Percentiles rank a stretch among this genome's conserved stretches.
Evolutionary conservation across 2,888 invertebrate species (phyloP).

Genomic region (Pollenia angustigena): DNA sequence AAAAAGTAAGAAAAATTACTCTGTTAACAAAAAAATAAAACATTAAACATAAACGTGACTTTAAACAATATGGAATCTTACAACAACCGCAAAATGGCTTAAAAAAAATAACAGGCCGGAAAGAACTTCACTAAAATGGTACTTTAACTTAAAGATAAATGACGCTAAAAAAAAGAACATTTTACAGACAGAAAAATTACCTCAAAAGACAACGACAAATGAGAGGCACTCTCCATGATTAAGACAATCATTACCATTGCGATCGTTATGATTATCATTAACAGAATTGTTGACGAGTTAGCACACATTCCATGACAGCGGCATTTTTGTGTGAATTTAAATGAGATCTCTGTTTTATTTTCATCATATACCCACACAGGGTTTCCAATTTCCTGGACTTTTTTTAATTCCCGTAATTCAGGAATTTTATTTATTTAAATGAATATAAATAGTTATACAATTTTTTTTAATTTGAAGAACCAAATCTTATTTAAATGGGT

Average conservation of each 20-base stretch:
- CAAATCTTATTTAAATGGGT: too few species aligned
- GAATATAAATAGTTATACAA: too few species aligned
- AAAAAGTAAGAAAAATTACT: slow-evolving; percentile 12
- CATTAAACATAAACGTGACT: background rate
- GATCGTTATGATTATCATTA: slow-evolving; percentile 5
- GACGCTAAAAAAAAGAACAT: background rate
- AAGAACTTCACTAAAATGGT: slow-evolving; percentile 8
- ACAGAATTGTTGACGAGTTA: slow-evolving; percentile 10
- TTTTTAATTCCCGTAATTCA: too few species aligned
- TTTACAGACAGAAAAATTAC: slow-evolving; percentile 4
- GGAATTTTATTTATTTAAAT: too few species aligned
- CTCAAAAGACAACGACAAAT: slow-evolving; percentile 20
- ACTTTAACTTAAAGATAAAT: slow-evolving; percentile 29
- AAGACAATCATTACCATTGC: background rate
- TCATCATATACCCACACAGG: too few species aligned
- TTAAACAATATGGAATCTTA: background rate
- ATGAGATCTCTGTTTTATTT: background rate
- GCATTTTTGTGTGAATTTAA: background rate
- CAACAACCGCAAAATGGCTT: background rate
- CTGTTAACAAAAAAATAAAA: background rate
- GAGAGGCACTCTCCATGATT: background rate
- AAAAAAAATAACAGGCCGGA: slow-evolving; percentile 6
- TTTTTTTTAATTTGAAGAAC: too few species aligned
- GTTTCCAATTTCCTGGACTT: too few species aligned
- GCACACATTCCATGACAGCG: background rate